These are phyloP conservation scores for Pseudolycoriella hygida DNA, from an alignment of 2,888 invertebrate species.

Conservation along the genomic window DNA sequence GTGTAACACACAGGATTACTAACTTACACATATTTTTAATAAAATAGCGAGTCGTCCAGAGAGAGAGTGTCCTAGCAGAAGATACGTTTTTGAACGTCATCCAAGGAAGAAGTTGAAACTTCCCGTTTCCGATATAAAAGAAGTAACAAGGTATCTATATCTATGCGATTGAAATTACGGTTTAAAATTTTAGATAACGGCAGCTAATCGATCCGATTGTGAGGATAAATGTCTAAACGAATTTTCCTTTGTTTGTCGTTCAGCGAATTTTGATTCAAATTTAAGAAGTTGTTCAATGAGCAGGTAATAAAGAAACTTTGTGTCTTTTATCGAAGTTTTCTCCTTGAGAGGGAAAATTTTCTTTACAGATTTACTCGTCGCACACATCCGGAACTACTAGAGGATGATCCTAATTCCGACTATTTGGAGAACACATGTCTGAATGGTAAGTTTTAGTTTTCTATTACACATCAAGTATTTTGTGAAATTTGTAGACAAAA, in stretches of 20 bases:
- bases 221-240: constrained; percentile 81
- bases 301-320: constrained; percentile 18
- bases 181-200: constrained; percentile 39
- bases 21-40: too few species aligned
- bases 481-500: too few species aligned
- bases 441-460: constrained; percentile 39
- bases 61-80: constrained; percentile 72
- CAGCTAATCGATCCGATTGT: constrained; percentile 73
- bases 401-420: constrained; percentile 74
- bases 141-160: too few species aligned
- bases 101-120: constrained; percentile 68
- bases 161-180: too few species aligned
- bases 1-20: neutral
- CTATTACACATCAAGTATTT: neutral
- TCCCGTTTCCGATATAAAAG: constrained; percentile 64
- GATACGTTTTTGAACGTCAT: constrained; percentile 77
- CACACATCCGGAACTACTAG: constrained; percentile 68
- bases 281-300: constrained; percentile 65
- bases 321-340: too few species aligned
- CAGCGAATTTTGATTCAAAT: constrained; percentile 65
- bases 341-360: too few species aligned
- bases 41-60: constrained; percentile 61
- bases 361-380: constrained; percentile 52
- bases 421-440: constrained; percentile 83
- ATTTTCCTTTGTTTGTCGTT: constrained; percentile 74